A percentile compares a stretch with the other conserved stretches of the same genome.
Conservation (phyloP, 2,888 invertebrate species). For the Muscina levida region DNA sequence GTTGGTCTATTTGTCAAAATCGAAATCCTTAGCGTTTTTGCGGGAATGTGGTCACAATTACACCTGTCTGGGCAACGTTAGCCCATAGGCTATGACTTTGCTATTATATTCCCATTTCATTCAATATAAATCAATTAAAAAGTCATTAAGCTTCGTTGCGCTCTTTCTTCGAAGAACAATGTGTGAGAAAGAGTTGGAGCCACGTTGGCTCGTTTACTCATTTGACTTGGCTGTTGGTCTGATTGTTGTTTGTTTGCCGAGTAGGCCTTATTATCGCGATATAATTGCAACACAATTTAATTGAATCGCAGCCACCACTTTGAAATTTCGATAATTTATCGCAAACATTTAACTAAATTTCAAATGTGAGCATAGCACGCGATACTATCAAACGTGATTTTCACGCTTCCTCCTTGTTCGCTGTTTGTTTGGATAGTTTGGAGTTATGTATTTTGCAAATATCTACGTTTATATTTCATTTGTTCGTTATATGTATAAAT, state of each 20-base stretch:
- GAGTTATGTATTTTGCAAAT: too few relatives aligned
- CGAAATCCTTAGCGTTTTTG: neutral
- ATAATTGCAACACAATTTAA: conserved; percentile 62
- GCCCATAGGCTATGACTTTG: conserved; percentile 42
- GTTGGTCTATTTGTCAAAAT: conserved; percentile 16
- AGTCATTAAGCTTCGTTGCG: conserved; percentile 47
- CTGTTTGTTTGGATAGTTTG: too few relatives aligned
- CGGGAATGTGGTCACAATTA: neutral
- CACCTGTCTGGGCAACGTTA: neutral
- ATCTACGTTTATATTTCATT: too few relatives aligned
- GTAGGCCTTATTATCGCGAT: conserved; percentile 37
- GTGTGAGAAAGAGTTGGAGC: conserved; percentile 38
- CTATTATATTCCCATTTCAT: conserved; percentile 46
- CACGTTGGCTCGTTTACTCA: conserved; percentile 23
- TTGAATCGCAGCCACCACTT: conserved; percentile 59
- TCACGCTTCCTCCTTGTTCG: neutral
- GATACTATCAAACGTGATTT: conserved; percentile 39
- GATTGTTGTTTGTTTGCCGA: neutral
- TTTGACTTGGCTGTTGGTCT: neutral
- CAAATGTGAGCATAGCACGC: conserved; percentile 59
- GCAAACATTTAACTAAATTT: conserved; percentile 39
- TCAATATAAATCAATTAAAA: conserved; percentile 63
- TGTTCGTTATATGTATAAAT: too few relatives aligned
- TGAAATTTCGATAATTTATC: conserved; percentile 62
- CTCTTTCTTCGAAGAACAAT: conserved; percentile 7